Evolutionary conservation across 2,888 invertebrate species (phyloP), one percentile per base, ranked within the genome.

Genomic region (Cylloceria caligata): DNA sequence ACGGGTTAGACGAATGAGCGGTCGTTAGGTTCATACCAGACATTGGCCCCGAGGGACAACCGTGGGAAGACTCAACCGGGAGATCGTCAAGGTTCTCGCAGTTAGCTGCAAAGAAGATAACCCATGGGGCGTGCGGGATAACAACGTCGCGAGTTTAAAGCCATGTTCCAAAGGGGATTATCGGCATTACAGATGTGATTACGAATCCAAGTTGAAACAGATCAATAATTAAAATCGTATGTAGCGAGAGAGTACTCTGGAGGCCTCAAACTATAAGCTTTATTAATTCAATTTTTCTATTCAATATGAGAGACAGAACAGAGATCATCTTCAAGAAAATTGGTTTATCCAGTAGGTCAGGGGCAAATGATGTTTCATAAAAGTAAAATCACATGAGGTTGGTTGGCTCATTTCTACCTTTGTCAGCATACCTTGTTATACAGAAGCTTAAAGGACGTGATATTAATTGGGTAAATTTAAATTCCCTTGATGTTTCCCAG

Each of bases 401-500:
- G 24, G 24, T 13, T 11, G 2, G 9, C 3, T 21, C 24, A 24
- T 2, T 71, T 74, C 42, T 74, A 36, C 16, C 65, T 69, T 74
- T 81, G 81, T 81, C 81, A 78, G 81, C 73, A 57, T 39, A 11
- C 9, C 47, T 73, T 68, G 77, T 76, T 72, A 65, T 30, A 69
- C 42, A 60, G n/a, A 11, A 36, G 49, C 30, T 42, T 30, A 57
- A 65, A 55, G 34, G 34, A 36, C n/a, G 30, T 47, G 68, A 79
- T 79, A 82, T 82, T 82, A 82, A 82, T 82, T 62, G 71, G 39
- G 27, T 39, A 62, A 79, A 79, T 82, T 67, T 36, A 79, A 79
- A 72, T 79, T 81, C 79, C 39, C 65, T 36, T 71, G 42, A 67
- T 49, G 71, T 71, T 72, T 36, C n/a, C n/a, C 57, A 60, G 62